Percentiles rank a stretch among this genome's conserved stretches.
Evolutionary conservation across 2,113 vertebrate genomes (phyloP).

Genomic region (Phyllopteryx taeniolatus): DNA sequence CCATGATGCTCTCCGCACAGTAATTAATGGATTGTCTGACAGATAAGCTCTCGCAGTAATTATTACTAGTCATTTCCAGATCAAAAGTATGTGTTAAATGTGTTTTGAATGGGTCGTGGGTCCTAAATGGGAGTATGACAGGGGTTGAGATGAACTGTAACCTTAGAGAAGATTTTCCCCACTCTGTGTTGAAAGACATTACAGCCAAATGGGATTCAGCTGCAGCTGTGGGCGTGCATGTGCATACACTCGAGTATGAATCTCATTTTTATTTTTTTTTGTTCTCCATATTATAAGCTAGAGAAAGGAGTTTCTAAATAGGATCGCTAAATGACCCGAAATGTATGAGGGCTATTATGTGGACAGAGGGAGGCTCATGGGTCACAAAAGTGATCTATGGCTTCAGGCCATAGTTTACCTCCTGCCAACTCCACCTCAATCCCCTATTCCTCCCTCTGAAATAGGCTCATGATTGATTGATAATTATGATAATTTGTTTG

Average conservation of each 20-base stretch:
- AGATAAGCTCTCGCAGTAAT: slow-evolving; percentile 11
- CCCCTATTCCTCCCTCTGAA: slow-evolving; percentile 63
- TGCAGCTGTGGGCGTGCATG: slow-evolving; percentile 27
- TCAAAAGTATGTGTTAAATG: slow-evolving; percentile 1
- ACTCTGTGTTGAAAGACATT: slow-evolving; percentile 42
- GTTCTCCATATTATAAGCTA: slow-evolving; percentile 45
- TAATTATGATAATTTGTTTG: slow-evolving; percentile 95
- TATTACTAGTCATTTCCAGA: slow-evolving; percentile 1
- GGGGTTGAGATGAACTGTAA: slow-evolving; percentile 47
- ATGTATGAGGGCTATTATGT: slow-evolving; percentile 84
- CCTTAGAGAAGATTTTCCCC: slow-evolving; percentile 53
- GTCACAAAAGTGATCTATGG: slow-evolving; percentile 80
- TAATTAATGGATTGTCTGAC: neutral
- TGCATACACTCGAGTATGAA: slow-evolving; percentile 17
- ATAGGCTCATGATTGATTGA: slow-evolving; percentile 86
- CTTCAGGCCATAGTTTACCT: slow-evolving; percentile 66
- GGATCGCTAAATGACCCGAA: slow-evolving; percentile 72
- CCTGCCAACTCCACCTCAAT: slow-evolving; percentile 54
- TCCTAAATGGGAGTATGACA: slow-evolving; percentile 42
- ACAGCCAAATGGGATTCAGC: slow-evolving; percentile 50
- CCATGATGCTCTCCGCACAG: slow-evolving; percentile 2
- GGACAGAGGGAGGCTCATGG: slow-evolving; percentile 78
- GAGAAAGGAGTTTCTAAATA: slow-evolving; percentile 69
- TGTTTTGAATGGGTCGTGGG: slow-evolving; percentile 3
- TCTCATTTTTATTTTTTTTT: slow-evolving; percentile 1